These are phyloP conservation scores for Passer montanus DNA, from an alignment of 2,113 vertebrate species.

Conservation along the genomic window DNA sequence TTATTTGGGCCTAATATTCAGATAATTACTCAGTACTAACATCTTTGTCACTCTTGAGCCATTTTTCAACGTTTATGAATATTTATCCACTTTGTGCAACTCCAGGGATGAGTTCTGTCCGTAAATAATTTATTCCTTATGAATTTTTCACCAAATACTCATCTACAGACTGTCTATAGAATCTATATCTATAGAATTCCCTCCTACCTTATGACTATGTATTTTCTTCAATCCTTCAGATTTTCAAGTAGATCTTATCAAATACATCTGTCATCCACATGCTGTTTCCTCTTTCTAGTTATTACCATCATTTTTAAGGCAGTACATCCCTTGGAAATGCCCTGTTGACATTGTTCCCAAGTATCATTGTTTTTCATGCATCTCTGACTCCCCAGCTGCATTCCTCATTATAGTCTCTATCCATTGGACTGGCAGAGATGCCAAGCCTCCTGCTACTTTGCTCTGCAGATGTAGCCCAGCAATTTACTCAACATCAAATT, in stretches of 20 bases:
- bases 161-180: neutral
- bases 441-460: neutral
- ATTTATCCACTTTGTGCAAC: neutral
- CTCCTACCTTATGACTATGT: accelerated
- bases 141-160: neutral
- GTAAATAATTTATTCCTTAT: neutral
- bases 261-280: neutral
- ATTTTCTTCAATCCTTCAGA: neutral
- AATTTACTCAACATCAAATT: neutral
- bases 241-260: neutral
- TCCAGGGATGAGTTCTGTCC: neutral
- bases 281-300: neutral
- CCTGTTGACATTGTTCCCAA: neutral
- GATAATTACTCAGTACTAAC: neutral
- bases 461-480: neutral
- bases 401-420: neutral
- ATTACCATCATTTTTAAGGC: neutral
- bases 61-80: neutral
- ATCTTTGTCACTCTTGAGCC: neutral
- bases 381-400: neutral
- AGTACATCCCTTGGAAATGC: neutral
- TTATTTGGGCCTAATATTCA: neutral
- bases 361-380: neutral
- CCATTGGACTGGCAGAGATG: neutral
- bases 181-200: neutral